Conservation (phyloP, 2,888 invertebrate species). For the Thysanoteuthis rhombus region DNA sequence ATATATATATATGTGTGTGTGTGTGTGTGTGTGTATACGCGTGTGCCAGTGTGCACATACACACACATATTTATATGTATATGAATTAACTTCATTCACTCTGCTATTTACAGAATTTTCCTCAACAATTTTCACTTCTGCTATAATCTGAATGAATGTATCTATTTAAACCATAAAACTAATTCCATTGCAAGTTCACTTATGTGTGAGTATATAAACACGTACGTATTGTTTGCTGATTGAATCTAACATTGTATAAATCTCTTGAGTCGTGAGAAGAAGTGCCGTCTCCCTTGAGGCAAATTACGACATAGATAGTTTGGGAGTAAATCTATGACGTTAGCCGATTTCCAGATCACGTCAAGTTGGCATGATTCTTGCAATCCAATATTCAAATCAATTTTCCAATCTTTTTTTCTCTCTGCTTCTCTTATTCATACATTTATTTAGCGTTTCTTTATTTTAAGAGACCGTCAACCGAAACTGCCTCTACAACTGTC, state of each 20-base stretch:
- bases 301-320: not conserved
- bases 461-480: too few species aligned
- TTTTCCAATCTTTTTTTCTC: not conserved
- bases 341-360: not conserved
- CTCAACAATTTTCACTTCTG: too few species aligned
- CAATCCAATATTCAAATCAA: not conserved
- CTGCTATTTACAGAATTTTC: too few species aligned
- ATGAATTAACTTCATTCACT: too few species aligned
- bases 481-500: too few species aligned
- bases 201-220: not conserved
- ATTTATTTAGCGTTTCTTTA: not conserved
- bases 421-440: not conserved
- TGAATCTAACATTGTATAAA: not conserved
- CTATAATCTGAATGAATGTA: too few species aligned
- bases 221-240: not conserved
- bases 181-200: not conserved
- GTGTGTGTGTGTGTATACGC: too few species aligned
- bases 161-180: too few species aligned
- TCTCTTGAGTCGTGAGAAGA: not conserved
- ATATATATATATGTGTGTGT: too few species aligned
- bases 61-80: too few species aligned
- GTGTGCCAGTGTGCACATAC: too few species aligned
- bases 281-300: not conserved
- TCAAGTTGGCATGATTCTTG: not conserved
- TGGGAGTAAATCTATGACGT: not conserved